phyloP scores from a whole-genome alignment of 2,113 vertebrate genomes.

The Thalassoma bifasciatum region DNA sequence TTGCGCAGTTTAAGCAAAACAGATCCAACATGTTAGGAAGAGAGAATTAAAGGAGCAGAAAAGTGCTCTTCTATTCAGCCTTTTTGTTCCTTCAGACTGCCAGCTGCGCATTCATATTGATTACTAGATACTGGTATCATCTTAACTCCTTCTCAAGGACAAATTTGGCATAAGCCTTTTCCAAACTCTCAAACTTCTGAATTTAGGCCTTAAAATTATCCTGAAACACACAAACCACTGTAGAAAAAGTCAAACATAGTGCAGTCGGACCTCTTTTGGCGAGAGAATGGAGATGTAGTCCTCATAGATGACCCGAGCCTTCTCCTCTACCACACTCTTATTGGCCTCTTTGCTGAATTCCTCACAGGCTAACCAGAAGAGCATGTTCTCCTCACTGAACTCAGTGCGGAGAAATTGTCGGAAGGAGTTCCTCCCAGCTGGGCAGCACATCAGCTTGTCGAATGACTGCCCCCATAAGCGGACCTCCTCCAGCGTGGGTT shows the following conservation, averaged over 20 bases:
- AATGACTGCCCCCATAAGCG: slow-evolving; percentile 94
- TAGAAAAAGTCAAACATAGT: not conserved
- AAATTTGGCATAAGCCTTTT: not conserved
- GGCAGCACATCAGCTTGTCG: slow-evolving; percentile 94
- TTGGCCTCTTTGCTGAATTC: slow-evolving; percentile 92
- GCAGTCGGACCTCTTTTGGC: slow-evolving; percentile 92
- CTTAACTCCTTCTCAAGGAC: not conserved
- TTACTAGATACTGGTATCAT: not conserved
- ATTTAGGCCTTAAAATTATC: not conserved
- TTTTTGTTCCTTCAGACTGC: not conserved
- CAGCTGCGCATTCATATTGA: not conserved
- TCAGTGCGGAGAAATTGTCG: slow-evolving; percentile 96
- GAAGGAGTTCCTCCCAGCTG: slow-evolving; percentile 92
- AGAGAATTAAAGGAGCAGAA: not conserved
- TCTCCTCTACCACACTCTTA: slow-evolving; percentile 90
- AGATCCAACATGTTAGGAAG: not conserved
- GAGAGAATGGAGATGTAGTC: slow-evolving; percentile 99
- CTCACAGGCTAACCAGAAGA: slow-evolving; percentile 98
- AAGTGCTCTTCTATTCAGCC: not conserved
- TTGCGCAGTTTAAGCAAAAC: not conserved
- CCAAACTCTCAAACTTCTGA: not conserved
- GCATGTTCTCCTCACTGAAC: slow-evolving; percentile 99
- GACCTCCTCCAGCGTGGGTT: slow-evolving; percentile 92
- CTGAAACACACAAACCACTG: not conserved
- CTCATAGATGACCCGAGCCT: slow-evolving; percentile 94